A percentile compares a stretch with the other conserved stretches of the same genome.
Evolutionary conservation across 2,113 vertebrate species (phyloP).

Genomic region (Oreotragus oreotragus): DNA sequence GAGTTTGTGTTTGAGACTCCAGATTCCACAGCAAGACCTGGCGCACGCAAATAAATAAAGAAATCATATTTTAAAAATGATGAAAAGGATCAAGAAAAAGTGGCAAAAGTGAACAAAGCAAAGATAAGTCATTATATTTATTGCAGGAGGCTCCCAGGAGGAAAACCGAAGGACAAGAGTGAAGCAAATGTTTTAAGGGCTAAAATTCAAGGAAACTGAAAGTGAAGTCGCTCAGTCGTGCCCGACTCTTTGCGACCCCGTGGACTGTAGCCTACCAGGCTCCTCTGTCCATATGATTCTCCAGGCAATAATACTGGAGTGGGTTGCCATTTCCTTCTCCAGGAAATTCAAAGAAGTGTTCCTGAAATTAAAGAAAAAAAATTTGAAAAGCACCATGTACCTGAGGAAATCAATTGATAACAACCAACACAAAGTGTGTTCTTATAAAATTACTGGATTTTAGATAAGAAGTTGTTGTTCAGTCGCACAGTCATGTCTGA

Average conservation of each 20-base stretch:
- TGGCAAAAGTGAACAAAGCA: not conserved
- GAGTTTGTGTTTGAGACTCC: not conserved
- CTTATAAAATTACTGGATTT: not conserved
- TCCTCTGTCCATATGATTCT: no score
- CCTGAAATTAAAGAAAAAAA: not conserved
- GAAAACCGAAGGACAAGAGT: not conserved
- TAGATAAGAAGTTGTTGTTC: not conserved
- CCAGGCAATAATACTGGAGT: no score
- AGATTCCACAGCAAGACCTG: not conserved
- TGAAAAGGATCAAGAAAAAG: not conserved
- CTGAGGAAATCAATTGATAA: not conserved
- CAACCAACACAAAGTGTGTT: not conserved
- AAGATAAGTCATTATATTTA: not conserved
- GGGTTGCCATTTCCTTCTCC: no score
- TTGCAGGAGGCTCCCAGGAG: not conserved
- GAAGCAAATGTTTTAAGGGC: not conserved
- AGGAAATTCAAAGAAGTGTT: not conserved
- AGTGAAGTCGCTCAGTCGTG: no score
- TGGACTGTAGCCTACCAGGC: no score
- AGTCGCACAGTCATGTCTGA: not conserved
- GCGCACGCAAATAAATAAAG: not conserved
- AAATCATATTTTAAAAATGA: not conserved
- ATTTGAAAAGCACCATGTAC: not conserved
- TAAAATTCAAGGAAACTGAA: not conserved
- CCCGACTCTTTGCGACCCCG: accelerated